These are phyloP conservation scores for Ailurus styani DNA, from an alignment of 2,113 vertebrate genomes.

Conservation along the genomic window DNA sequence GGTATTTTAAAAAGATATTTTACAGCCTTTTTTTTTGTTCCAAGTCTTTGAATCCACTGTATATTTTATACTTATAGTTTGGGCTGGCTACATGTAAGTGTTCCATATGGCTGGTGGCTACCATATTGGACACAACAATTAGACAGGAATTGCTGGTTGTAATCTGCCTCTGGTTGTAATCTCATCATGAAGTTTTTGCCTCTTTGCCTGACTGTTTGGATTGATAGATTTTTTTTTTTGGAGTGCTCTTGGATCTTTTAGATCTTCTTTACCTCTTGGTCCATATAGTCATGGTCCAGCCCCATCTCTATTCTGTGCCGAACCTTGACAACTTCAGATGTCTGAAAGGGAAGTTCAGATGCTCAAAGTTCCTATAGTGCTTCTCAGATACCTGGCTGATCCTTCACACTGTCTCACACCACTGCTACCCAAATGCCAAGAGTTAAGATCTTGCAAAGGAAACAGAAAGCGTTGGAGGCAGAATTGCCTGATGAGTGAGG, in stretches of 20 bases:
- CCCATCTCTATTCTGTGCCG: background rate
- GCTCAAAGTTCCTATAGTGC: background rate
- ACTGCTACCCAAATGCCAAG: background rate
- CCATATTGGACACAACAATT: background rate
- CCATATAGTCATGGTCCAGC: background rate
- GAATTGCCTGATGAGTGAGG: background rate
- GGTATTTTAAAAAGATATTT: background rate
- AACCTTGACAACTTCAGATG: background rate
- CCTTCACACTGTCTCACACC: background rate
- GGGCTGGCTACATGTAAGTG: background rate
- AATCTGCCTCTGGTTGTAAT: background rate
- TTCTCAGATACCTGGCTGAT: background rate
- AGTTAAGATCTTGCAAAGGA: background rate
- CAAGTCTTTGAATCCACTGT: background rate
- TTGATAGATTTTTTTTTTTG: background rate
- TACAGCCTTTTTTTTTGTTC: background rate
- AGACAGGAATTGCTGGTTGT: background rate
- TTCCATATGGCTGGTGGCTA: background rate
- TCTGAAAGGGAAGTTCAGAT: background rate
- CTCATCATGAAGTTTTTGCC: background rate
- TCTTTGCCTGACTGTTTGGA: background rate
- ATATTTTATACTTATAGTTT: background rate
- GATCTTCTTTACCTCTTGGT: background rate
- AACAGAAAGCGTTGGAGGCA: background rate
- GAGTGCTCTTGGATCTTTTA: background rate